Evolutionary conservation across 2,797 vertebrate genomes (phyloP).

Genomic region (Phrynocephalus guinanensis): DNA sequence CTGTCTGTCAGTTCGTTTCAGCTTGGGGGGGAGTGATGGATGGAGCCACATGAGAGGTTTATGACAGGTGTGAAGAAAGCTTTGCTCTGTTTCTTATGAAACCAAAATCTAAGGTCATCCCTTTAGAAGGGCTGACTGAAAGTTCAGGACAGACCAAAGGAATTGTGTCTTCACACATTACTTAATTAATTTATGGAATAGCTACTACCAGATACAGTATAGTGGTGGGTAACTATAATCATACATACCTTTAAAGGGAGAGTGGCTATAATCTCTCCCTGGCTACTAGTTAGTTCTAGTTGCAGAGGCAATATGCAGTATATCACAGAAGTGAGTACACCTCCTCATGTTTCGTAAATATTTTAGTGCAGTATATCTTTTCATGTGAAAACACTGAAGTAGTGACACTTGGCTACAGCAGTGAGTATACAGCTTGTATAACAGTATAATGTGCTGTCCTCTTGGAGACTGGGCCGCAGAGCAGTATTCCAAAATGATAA

Average conservation of each 20-base stretch:
- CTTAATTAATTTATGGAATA: not conserved
- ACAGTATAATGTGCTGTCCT: too few relatives aligned
- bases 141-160: not conserved
- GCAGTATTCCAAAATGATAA: too few relatives aligned
- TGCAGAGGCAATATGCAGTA: not conserved
- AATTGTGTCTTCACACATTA: not conserved
- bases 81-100: not conserved
- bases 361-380: too few relatives aligned
- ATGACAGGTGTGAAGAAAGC: not conserved
- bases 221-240: not conserved
- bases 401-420: too few relatives aligned
- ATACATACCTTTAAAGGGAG: not conserved
- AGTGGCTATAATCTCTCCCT: not conserved
- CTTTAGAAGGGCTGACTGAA: not conserved
- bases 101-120: not conserved
- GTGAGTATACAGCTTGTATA: too few relatives aligned
- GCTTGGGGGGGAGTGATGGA: not conserved
- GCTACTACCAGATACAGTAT: not conserved
- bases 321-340: too few relatives aligned
- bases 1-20: not conserved
- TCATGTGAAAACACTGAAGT: too few relatives aligned
- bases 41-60: not conserved
- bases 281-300: not conserved
- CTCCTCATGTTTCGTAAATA: too few relatives aligned
- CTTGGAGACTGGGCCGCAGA: too few relatives aligned